Evolutionary conservation across 2,888 invertebrate genomes (phyloP).

Genomic region (Tetragnatha montana): DNA sequence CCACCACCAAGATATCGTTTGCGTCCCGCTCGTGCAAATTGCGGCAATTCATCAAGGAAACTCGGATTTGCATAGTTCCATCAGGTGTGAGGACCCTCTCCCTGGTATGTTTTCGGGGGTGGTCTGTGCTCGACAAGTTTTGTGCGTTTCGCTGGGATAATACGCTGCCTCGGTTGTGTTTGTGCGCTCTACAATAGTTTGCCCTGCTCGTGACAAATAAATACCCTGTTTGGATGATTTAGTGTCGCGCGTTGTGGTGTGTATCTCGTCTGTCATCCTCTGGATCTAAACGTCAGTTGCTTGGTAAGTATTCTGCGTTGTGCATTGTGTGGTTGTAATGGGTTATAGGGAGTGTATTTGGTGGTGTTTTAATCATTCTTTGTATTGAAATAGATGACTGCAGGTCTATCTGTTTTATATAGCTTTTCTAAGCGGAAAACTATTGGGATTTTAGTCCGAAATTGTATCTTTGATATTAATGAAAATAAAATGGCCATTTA

Average conservation of each 20-base stretch:
- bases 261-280: conserved; percentile 20
- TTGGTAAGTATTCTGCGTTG: conserved; percentile 21
- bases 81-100: background rate
- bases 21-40: conserved; percentile 47
- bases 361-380: too few relatives aligned
- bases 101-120: conserved; percentile 7
- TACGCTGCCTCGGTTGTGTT: conserved; percentile 17
- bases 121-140: conserved; percentile 26
- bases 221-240: conserved; percentile 23
- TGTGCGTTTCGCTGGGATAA: conserved; percentile 40
- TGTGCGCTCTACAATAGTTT: background rate
- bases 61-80: conserved; percentile 63
- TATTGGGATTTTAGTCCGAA: too few relatives aligned
- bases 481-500: too few relatives aligned
- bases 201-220: conserved; percentile 15
- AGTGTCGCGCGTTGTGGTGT: conserved; percentile 4
- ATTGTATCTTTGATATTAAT: too few relatives aligned
- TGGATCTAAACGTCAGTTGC: conserved; percentile 16
- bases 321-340: background rate
- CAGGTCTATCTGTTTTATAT: too few relatives aligned
- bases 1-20: conserved; percentile 1
- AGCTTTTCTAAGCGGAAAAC: too few relatives aligned
- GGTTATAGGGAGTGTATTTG: too few relatives aligned
- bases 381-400: too few relatives aligned
- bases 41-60: conserved; percentile 53